Evolutionary conservation across 2,797 vertebrate species (phyloP), one percentile per base, ranked within the genome.

Genomic region (Babyrousa celebensis): DNA sequence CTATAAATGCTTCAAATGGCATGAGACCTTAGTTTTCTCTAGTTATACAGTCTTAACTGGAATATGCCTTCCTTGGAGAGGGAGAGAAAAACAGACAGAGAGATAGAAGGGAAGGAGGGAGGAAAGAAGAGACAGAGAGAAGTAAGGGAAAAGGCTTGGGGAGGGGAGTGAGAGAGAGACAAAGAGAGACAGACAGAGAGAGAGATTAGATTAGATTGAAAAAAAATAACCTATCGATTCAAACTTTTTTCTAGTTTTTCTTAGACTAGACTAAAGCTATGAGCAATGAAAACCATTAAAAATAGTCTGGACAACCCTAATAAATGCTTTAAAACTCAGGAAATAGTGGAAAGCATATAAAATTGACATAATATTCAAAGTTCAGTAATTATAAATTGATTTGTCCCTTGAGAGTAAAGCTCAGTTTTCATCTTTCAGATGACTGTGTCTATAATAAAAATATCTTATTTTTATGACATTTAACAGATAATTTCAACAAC

Each of bases 211-310:
- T 36, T 65, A 14, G 2, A 54, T 20, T 43, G 12, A 25, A 20
- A 12, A 74, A n/a, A 52, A 23, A 21, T 29, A 10, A 3, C 2
- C 5, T n/a, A 60, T 62, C 71, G 25, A 36, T 56, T 86, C 10
- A 40, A 77, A 52, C 72, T 25, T 56, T 68, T 58, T n/a, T 52
- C 20, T 32, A 85, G 36, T 80, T 84, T 92, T 74, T 6, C 23
- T 70, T 78, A 71, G 1, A 5, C 23, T 12, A 18, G 21, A 10
- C 65, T 68, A 68, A 75, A 92, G 85, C 14, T 8, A 77, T 67
- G 2, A 87, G n/a, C 12, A 48, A 5, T 12, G 48, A 96, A 97
- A 96, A 63, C 16, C 58, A 94, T 7, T 92, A 95, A 79, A 48
- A 52, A 12, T 20, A 67, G 40, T 17, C 23, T 63, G 43, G 54